Base-by-base conservation (phyloP, 2,113 vertebrate genomes). In the Melospiza melodia region DNA sequence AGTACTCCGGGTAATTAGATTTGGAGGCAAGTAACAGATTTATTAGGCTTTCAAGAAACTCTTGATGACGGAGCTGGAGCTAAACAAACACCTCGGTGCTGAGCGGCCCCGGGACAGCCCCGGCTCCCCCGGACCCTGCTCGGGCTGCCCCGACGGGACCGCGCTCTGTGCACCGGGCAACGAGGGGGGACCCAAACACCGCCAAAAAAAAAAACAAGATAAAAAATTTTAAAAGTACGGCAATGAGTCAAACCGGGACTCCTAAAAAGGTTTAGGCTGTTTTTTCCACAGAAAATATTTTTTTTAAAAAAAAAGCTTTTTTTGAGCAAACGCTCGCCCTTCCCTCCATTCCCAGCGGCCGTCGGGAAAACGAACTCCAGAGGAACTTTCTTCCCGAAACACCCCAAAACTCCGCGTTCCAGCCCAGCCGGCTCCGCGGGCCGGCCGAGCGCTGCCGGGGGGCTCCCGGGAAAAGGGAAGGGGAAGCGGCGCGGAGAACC, bases 1-100 rank as follows among this genome's bases (percentile, higher is more conserved):
- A 99, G 98, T 97, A 98, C 97, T 97, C 95, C 96, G 97, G 97
- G 97, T 99, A 99, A 99, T 99, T 99, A 98, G 98, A 99, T 99
- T 99, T 99, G 76, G 96, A 98, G 97, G 98, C 97, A 98, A 97
- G 97, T 94, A 97, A 97, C 95, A 97, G 95, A 97, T 98, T 98
- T 98, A 97, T 97, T 97, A 98, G 97, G 97, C 98, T 97, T 97
- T 98, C 94, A 93, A 89, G 97, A 97, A 98, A 97, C 98, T 98
- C 98, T 98, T 98, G 98, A 98, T 98, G 97, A 96, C 93, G 97
- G 97, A 94, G 98, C 92, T 89, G 96, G 89, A 98, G 97, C 97
- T 98, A 99, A 99, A 98, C 97, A 99, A 99, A 99, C 98, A 90
- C 46, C 83, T 69, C 76, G 51, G 82, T 16, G 89, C 44, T 20